These are phyloP conservation scores for Polyergus mexicanus DNA, from an alignment of 1,140 invertebrate genomes.

Conservation along the genomic window DNA sequence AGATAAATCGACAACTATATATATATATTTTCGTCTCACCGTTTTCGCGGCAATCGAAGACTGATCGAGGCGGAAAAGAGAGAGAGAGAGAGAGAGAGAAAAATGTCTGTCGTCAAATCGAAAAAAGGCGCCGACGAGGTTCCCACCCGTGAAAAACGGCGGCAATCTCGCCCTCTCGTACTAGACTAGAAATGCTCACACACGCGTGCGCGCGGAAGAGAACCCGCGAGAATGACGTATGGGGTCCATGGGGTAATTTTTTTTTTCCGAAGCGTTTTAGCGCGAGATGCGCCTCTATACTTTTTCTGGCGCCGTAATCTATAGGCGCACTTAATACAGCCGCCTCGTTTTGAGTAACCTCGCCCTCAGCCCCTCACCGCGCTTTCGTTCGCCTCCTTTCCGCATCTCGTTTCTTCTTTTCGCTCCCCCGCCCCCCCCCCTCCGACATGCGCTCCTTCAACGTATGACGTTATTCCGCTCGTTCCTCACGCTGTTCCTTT, in stretches of 20 bases:
- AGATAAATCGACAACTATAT: constrained; percentile 27
- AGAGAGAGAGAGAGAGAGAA: background rate
- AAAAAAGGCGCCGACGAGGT: constrained; percentile 55
- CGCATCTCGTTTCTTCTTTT: background rate
- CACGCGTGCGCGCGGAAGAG: background rate
- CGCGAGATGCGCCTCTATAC: constrained; percentile 75
- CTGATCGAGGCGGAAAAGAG: background rate
- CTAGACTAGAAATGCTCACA: constrained; percentile 11
- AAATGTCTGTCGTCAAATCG: constrained; percentile 4
- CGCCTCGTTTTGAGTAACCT: constrained; percentile 78
- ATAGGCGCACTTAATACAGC: constrained; percentile 86
- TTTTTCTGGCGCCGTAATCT: constrained; percentile 82
- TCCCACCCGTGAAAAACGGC: constrained; percentile 35
- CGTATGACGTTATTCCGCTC: constrained; percentile 45
- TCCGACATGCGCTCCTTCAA: constrained; percentile 44
- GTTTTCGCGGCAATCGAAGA: constrained; percentile 6
- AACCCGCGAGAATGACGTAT: constrained; percentile 75
- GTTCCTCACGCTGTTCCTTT: constrained; percentile 34
- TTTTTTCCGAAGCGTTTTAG: constrained; percentile 81
- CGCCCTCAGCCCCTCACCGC: constrained; percentile 65
- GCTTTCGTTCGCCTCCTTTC: constrained; percentile 42
- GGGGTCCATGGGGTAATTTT: constrained; percentile 78
- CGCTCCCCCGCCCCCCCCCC: constrained; percentile 28
- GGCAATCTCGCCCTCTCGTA: background rate
- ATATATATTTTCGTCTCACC: background rate